Base-by-base conservation (phyloP, 2,888 invertebrate genomes). In the Drosophila flavopinicola region DNA sequence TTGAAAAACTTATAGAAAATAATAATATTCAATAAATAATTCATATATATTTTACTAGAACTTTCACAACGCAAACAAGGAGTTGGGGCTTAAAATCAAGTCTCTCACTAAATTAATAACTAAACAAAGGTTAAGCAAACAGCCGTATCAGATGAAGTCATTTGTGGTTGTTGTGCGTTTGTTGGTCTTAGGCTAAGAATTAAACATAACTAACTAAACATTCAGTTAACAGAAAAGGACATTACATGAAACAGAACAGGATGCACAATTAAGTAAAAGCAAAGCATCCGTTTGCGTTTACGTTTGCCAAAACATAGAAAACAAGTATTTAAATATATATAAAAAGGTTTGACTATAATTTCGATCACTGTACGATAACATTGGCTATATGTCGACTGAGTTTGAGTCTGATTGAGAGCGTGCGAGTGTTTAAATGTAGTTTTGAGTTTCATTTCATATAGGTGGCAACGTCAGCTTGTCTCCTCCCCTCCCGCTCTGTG, bases 21-120 rank as follows among this genome's bases (percentile, higher is more conserved):
- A 29, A 57, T 41, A 69, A 60, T 59, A 24, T 44, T 58, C 74
- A 85, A 82, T 82, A 85, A 82, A 82, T 85, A 79, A 66, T 57
- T n/a, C n/a, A 70, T 78, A 66, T 83, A 66, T 80, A 69, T 60
- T 73, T 83, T 49, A 67, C 70, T 74, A 60, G 42, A 71, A 66
- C 47, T 64, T 78, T 61, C 73, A 73, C 69, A 77, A 77, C 75
- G 63, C 63, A 63, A 52, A 59, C 33, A 44, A 42, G 35, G 6
- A 58, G 53, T 42, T 59, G 48, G 20, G 44, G 47, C 70, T 58
- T 78, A 48, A 11, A 54, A 47, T 61, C 41, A 73, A 59, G 61
- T 66, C 38, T 64, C 41, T 42, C 6, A 42, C 57, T 77, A 75
- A 82, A 76, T 76, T 85, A 78, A 74, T 85, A 85, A 78, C 44